Evolutionary conservation across 2,113 vertebrate genomes (phyloP).

Genomic region (Catharus fuscescens): DNA sequence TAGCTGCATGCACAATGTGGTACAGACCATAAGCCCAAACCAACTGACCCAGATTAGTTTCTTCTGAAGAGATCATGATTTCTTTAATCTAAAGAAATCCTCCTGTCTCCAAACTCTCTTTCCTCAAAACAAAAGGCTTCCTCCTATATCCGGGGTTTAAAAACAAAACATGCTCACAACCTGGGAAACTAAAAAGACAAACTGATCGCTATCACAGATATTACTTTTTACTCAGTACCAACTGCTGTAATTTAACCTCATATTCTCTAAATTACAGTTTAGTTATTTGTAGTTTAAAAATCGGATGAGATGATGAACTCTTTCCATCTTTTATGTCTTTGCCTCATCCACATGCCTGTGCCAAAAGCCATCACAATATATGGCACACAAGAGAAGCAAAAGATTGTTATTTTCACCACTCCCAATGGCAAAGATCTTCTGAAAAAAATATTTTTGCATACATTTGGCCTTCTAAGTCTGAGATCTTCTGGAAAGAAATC

Average conservation of each 20-base stretch:
- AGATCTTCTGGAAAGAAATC: background rate
- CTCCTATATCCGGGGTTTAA: background rate
- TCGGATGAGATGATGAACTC: fast-evolving
- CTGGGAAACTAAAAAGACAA: background rate
- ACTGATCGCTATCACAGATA: background rate
- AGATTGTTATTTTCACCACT: background rate
- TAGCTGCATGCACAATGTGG: fast-evolving
- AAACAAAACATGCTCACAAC: background rate
- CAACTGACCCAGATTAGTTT: background rate
- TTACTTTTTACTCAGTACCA: background rate
- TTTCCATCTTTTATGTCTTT: background rate
- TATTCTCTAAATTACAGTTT: background rate
- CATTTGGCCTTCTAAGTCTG: background rate
- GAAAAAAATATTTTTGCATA: background rate
- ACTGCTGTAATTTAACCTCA: background rate
- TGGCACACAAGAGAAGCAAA: background rate
- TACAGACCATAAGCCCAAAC: background rate
- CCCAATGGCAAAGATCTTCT: background rate
- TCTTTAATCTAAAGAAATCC: background rate
- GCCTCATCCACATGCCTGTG: background rate
- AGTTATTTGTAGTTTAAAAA: background rate
- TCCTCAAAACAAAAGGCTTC: background rate
- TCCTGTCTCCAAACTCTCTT: background rate
- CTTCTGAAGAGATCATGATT: background rate
- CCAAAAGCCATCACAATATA: background rate